phyloP scores from a whole-genome alignment of 2,113 vertebrate species.

The Todiramphus chloris region DNA sequence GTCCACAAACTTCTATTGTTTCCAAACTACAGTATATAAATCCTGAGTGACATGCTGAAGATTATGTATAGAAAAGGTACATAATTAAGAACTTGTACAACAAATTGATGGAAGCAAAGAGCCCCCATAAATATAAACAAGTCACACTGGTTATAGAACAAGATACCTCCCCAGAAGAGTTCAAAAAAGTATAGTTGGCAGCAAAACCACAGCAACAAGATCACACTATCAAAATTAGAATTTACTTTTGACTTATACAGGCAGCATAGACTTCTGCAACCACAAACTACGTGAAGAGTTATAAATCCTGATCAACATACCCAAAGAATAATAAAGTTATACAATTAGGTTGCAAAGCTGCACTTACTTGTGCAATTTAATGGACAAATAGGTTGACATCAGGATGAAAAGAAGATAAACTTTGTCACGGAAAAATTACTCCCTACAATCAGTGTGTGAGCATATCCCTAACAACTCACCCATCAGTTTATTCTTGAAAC shows the following conservation, averaged over 20 bases:
- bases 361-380: not conserved
- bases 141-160: not conserved
- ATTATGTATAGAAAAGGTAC: not conserved
- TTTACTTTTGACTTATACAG: not conserved
- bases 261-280: not conserved
- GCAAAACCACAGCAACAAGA: not conserved
- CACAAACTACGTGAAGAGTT: not conserved
- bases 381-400: not conserved
- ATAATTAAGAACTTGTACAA: not conserved
- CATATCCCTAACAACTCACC: not conserved
- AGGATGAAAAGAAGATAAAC: not conserved
- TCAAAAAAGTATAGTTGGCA: not conserved
- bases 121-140: not conserved
- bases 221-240: not conserved
- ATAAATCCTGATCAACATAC: not conserved
- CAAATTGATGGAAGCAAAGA: not conserved
- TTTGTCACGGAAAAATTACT: not conserved
- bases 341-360: not conserved
- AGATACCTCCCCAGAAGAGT: not conserved
- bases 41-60: not conserved
- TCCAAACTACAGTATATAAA: not conserved
- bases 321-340: not conserved
- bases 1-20: not conserved
- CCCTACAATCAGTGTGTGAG: rapidly evolving
- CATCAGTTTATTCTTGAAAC: not conserved